Conservation (phyloP, 1,140 invertebrate genomes). For the Parapsyche elsis region DNA sequence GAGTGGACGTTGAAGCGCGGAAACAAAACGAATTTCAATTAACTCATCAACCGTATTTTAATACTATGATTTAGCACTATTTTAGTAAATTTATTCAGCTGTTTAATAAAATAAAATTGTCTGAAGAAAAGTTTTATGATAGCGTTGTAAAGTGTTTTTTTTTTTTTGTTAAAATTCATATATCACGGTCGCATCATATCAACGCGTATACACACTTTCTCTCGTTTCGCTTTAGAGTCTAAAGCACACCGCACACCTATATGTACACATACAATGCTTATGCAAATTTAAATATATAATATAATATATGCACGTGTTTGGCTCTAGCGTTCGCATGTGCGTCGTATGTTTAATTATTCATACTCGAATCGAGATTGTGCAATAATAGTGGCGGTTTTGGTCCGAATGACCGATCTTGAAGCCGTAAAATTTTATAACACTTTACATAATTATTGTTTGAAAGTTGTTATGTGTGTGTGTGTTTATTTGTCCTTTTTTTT, state of each 20-base stretch:
- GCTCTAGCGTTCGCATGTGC: background rate
- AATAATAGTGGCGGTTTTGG: background rate
- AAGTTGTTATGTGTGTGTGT: too few species aligned
- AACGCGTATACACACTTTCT: background rate
- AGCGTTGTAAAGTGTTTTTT: too few species aligned
- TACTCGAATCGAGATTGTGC: background rate
- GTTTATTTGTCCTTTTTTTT: too few species aligned
- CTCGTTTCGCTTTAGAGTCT: background rate
- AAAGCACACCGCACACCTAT: background rate
- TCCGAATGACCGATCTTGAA: background rate
- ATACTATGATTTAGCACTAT: too few species aligned
- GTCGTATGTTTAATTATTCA: background rate
- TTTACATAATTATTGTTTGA: too few species aligned
- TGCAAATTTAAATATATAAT: background rate
- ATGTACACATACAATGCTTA: background rate
- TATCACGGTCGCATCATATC: background rate
- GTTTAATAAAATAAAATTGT: too few species aligned
- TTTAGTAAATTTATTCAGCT: too few species aligned
- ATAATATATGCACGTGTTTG: background rate
- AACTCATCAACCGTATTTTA: too few species aligned
- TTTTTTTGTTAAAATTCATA: too few species aligned
- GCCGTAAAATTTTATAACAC: background rate
- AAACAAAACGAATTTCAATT: too few species aligned
- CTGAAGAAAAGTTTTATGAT: too few species aligned
- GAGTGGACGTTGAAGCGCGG: too few species aligned